Percentiles rank a stretch among this genome's conserved stretches.
These are phyloP conservation scores for Alectoris magna DNA, from an alignment of 2,797 vertebrate genomes.

Conservation along the genomic window DNA sequence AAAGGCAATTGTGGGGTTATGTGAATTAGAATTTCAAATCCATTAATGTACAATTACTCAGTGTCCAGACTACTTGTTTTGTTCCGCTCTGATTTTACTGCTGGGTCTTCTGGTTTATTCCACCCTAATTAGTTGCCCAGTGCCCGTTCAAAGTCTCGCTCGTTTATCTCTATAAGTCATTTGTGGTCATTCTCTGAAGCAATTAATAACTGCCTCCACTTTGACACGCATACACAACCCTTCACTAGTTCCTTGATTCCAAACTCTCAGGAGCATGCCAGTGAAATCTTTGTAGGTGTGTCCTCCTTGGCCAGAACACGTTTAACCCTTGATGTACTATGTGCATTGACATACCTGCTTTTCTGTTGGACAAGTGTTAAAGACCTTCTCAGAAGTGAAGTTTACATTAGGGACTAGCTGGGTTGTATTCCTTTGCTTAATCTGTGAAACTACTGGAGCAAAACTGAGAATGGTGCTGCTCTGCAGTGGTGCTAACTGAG, in stretches of 20 bases:
- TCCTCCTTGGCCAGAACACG: accelerated
- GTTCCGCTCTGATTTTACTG: accelerated
- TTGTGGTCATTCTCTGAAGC: not conserved
- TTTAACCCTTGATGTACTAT: not conserved
- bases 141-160: not conserved
- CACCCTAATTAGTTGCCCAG: not conserved
- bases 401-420: too few species aligned
- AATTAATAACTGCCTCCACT: accelerated
- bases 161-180: not conserved
- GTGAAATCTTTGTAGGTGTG: accelerated
- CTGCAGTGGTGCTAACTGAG: accelerated
- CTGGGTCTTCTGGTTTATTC: accelerated
- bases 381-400: not conserved
- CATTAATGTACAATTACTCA: accelerated
- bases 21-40: accelerated
- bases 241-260: not conserved
- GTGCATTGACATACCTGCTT: accelerated
- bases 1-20: accelerated
- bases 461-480: not conserved
- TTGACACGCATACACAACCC: accelerated
- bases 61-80: accelerated
- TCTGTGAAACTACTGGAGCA: not conserved
- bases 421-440: not conserved
- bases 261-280: not conserved
- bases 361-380: not conserved